Evolutionary conservation across 2,113 vertebrate species (phyloP), one percentile per base, ranked within the genome.

Genomic region (Nesospiza acunhae): DNA sequence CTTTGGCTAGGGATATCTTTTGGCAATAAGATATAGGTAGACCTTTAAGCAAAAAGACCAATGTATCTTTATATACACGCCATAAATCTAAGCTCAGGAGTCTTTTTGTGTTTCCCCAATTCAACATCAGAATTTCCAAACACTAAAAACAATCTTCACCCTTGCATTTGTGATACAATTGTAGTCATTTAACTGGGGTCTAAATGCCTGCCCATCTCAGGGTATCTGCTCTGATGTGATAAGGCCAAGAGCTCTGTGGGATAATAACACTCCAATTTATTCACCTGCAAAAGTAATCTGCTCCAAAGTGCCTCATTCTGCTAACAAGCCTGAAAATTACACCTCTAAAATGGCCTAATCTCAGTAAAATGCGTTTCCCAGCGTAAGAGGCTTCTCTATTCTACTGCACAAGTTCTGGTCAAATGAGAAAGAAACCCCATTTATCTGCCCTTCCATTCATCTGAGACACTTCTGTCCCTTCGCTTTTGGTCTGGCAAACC

Each of bases 231-330:
- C n/a, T 30, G 69, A 75, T 63, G 75, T 10, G 1, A 69, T 81
- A 93, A 89, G 52, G 64, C 66, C 88, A 91, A 89, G 37, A 75
- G 74, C 56, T 93, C 78, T 82, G 74, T 74, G 79, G 52, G 67
- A 31, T 70, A 84, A 91, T 58, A 87, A 67, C 72, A 39, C 39
- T 93, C 62, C 78, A 46, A 85, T 93, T 92, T 82, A 72, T 87
- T 85, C 90, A 89, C 75, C 90, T 89, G 87, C 47, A 75, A 55
- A 81, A 94, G 74, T 82, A 81, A 59, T 75, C 64, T 41, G 21
- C 74, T 87, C 56, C 15, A 2, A 75, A 89, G 42, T 82, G 49
- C 52, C 49, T 84, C 33, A n/a, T 72, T 94, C 77, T 41, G 56
- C 49, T 42, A 89, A 94, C 56, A 78, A 75, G 35, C 30, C 82